Conservation (phyloP, 2,797 vertebrate genomes). For the Coracias cyanogaster region DNA sequence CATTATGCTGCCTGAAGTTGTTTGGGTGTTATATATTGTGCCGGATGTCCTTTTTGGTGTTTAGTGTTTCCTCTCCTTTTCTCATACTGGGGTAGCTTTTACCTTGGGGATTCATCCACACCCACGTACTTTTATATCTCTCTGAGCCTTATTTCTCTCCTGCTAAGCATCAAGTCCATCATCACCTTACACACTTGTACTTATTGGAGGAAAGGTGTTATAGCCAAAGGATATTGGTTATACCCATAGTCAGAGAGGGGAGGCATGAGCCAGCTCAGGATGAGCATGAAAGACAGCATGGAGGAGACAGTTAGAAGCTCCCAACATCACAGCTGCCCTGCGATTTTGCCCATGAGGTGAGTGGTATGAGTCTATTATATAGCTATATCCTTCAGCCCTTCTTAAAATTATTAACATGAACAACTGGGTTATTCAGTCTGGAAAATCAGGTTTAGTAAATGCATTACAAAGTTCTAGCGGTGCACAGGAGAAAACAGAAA, state of each 20-base stretch:
- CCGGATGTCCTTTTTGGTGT: neutral
- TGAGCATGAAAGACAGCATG: neutral
- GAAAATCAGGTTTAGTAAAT: neutral
- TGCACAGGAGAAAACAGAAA: neutral
- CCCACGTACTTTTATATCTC: neutral
- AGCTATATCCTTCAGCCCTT: neutral
- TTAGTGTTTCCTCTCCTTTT: neutral
- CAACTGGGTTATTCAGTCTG: neutral
- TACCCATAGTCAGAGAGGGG: neutral
- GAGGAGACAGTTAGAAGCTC: neutral
- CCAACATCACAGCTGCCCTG: neutral
- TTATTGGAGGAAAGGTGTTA: fast-evolving
- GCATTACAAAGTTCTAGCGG: neutral
- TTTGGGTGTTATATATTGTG: neutral
- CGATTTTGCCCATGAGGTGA: neutral
- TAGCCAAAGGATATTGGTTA: neutral
- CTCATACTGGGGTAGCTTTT: neutral
- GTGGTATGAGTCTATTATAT: too few species aligned
- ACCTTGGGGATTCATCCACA: neutral
- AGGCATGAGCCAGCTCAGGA: neutral
- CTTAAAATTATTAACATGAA: fast-evolving
- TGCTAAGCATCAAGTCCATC: neutral
- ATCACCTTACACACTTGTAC: neutral
- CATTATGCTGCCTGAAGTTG: neutral
- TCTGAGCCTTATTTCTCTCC: neutral